phyloP scores from a whole-genome alignment of 2,113 vertebrate species.

The Tachysurus fulvidraco region DNA sequence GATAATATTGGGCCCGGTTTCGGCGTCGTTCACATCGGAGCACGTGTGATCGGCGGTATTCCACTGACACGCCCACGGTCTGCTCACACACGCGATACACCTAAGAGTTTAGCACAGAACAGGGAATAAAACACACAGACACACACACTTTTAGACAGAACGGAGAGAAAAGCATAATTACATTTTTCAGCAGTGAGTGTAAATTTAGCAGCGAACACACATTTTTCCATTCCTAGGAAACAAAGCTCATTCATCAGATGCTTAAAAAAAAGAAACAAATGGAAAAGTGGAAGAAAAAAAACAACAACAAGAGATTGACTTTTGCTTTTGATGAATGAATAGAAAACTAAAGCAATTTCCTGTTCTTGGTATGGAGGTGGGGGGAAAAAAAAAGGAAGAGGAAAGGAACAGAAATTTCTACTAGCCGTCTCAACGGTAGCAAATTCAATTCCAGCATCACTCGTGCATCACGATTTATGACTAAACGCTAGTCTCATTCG shows the following conservation, averaged over 20 bases:
- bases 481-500: slow-evolving; percentile 61
- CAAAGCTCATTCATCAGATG: slow-evolving; percentile 75
- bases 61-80: slow-evolving; percentile 91
- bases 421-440: slow-evolving; percentile 51
- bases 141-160: not conserved
- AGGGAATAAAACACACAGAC: slow-evolving; percentile 25
- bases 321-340: slow-evolving; percentile 78
- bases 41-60: slow-evolving; percentile 79
- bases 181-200: slow-evolving; percentile 39
- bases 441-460: slow-evolving; percentile 63
- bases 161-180: slow-evolving; percentile 28
- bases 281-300: slow-evolving; percentile 34
- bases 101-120: slow-evolving; percentile 62
- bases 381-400: slow-evolving; percentile 55
- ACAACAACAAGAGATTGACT: slow-evolving; percentile 63
- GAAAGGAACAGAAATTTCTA: slow-evolving; percentile 58
- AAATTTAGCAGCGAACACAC: slow-evolving; percentile 67
- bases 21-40: slow-evolving; percentile 72
- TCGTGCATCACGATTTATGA: slow-evolving; percentile 73
- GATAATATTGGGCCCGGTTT: slow-evolving; percentile 68
- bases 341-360: slow-evolving; percentile 76
- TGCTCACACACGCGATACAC: slow-evolving; percentile 87
- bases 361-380: slow-evolving; percentile 51
- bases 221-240: slow-evolving; percentile 67
- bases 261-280: slow-evolving; percentile 48